phyloP scores from a whole-genome alignment of 2,113 vertebrate species.

The Mastomys natalensis region DNA sequence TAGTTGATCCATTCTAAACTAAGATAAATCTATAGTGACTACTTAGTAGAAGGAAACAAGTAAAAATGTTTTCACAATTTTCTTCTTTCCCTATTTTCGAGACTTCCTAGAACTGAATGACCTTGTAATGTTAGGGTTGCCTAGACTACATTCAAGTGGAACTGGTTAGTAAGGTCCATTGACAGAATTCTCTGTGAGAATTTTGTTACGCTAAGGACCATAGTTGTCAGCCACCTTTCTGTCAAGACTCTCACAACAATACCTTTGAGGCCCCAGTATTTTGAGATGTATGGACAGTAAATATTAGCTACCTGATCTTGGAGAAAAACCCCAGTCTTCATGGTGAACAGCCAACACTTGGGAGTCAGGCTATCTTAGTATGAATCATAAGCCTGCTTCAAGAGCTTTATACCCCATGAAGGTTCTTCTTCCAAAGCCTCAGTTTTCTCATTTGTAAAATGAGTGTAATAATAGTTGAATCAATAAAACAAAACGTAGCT shows the following conservation, averaged over 20 bases:
- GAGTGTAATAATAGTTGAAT: background rate
- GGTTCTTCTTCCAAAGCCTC: constrained; percentile 8
- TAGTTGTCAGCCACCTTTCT: background rate
- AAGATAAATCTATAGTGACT: background rate
- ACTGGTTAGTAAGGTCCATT: background rate
- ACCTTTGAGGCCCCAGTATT: background rate
- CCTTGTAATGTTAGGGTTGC: background rate
- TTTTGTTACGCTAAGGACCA: background rate
- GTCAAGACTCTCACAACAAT: background rate
- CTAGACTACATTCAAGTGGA: background rate
- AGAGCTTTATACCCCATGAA: background rate
- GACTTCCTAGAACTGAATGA: background rate
- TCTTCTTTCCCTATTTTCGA: background rate
- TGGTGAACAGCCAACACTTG: background rate
- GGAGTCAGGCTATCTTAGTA: background rate
- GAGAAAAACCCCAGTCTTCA: background rate
- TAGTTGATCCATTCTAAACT: background rate
- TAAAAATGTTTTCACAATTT: background rate
- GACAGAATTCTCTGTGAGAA: background rate
- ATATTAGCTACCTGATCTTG: background rate
- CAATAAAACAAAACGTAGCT: background rate
- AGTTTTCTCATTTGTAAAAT: constrained; percentile 12
- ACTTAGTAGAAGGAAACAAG: background rate
- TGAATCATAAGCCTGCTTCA: background rate
- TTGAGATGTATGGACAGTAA: constrained; percentile 16